Percentiles rank a stretch among this genome's conserved stretches.
Evolutionary conservation across 2,888 invertebrate species (phyloP).

Genomic region (Andrena bucephala): DNA sequence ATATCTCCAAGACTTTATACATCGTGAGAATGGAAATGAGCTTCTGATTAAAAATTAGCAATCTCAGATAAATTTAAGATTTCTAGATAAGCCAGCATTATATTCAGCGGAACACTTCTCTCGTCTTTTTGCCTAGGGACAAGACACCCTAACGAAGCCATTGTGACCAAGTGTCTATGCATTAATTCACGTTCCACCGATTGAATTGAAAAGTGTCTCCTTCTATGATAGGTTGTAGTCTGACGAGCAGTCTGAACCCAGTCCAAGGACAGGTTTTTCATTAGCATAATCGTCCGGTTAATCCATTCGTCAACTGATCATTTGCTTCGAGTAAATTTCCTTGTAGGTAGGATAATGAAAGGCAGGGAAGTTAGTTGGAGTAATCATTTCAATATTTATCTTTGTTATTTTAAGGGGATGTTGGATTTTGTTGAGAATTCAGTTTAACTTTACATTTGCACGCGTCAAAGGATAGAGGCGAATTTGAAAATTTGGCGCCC

Average conservation of each 20-base stretch:
- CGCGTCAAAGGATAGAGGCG: no score
- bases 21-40: conserved; percentile 6
- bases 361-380: neutral
- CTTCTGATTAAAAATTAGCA: no score
- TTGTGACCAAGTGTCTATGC: conserved; percentile 23
- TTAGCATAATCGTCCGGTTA: conserved; percentile 52
- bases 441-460: neutral
- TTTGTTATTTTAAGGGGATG: neutral
- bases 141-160: conserved; percentile 46
- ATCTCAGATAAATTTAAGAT: conserved; percentile 7
- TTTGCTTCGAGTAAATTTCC: neutral
- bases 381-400: neutral
- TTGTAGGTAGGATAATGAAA: neutral
- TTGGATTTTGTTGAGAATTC: neutral
- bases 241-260: conserved; percentile 9
- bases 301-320: neutral
- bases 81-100: conserved; percentile 1
- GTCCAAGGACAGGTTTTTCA: conserved; percentile 53
- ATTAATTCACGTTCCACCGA: conserved; percentile 12
- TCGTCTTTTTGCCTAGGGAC: conserved; percentile 14
- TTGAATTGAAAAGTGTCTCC: conserved; percentile 40
- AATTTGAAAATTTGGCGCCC: no score
- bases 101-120: neutral
- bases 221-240: conserved; percentile 56
- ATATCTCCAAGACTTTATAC: neutral